Evolutionary conservation across 1,140 invertebrate species (phyloP).

Genomic region (Galleria mellonella): DNA sequence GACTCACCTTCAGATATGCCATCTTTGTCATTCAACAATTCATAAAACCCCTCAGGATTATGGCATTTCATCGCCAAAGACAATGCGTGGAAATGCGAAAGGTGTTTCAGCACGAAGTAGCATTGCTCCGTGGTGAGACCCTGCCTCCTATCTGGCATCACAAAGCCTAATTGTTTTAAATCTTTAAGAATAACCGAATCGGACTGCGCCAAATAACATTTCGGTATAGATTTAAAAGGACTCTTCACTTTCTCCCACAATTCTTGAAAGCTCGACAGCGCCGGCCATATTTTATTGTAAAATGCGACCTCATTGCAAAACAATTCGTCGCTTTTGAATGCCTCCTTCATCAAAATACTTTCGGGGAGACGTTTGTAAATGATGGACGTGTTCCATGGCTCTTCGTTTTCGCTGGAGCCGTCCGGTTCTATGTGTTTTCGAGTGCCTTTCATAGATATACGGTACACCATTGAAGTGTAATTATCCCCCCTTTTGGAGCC

Average conservation of each 20-base stretch:
- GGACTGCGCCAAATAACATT: conserved; percentile 77
- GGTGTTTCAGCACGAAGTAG: conserved; percentile 75
- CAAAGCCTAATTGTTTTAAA: conserved; percentile 75
- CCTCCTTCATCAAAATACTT: conserved; percentile 76
- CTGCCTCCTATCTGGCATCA: conserved; percentile 80
- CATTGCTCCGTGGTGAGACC: conserved; percentile 78
- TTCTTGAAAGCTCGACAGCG: conserved; percentile 75
- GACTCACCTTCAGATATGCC: conserved; percentile 68
- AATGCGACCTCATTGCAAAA: conserved; percentile 84
- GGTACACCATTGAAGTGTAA: conserved; percentile 83
- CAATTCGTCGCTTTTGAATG: conserved; percentile 80
- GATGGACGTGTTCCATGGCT: conserved; percentile 76
- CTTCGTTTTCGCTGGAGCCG: conserved; percentile 43
- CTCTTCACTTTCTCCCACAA: conserved; percentile 44
- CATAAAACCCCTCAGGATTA: conserved; percentile 78
- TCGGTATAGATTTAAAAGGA: conserved; percentile 78
- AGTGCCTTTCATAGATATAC: conserved; percentile 76
- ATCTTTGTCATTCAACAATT: conserved; percentile 71
- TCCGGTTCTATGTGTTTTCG: conserved; percentile 52
- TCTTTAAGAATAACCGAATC: conserved; percentile 81
- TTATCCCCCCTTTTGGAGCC: conserved; percentile 83
- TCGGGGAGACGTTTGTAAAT: conserved; percentile 83
- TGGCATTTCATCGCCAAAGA: conserved; percentile 78
- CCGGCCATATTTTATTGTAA: conserved; percentile 81
- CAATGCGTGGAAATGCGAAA: conserved; percentile 80